A percentile compares a stretch with the other conserved stretches of the same genome.
Conservation (phyloP, 2,113 vertebrate species). For the Erythrocercus mccallii region DNA sequence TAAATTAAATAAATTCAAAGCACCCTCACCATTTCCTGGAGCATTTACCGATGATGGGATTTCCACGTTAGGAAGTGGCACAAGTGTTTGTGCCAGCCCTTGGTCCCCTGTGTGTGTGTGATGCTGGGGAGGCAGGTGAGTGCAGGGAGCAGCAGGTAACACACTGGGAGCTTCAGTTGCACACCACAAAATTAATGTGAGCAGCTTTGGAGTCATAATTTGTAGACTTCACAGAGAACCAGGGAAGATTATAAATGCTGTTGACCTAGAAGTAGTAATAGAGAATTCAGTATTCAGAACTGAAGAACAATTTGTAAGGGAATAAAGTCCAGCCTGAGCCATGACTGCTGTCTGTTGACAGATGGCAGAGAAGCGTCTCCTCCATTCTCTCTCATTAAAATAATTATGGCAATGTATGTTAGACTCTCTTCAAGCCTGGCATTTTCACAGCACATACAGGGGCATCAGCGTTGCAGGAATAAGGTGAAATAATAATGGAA, state of each 20-base stretch:
- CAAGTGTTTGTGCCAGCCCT: background rate
- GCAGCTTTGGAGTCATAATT: background rate
- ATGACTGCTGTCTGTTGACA: conserved; percentile 41
- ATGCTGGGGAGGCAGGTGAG: background rate
- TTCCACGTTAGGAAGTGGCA: background rate
- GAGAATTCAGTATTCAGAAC: conserved; percentile 29
- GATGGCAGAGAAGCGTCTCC: conserved; percentile 44
- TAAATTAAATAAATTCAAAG: background rate
- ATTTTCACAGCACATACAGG: background rate
- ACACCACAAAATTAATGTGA: conserved; percentile 11
- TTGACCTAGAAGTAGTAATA: conserved; percentile 39
- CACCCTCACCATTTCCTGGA: background rate
- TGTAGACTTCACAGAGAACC: conserved; percentile 19
- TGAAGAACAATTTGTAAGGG: conserved; percentile 35
- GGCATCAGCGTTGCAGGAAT: background rate
- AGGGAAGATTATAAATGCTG: conserved; percentile 24
- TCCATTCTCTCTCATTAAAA: conserved; percentile 58
- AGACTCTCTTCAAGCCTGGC: conserved; percentile 40
- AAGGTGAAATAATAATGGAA: conserved; percentile 52
- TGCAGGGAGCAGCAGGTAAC: background rate
- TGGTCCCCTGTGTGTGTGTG: background rate
- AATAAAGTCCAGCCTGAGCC: conserved; percentile 9
- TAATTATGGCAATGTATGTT: conserved; percentile 59
- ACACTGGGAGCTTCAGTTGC: background rate
- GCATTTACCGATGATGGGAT: background rate